Conservation (phyloP, 1,140 invertebrate genomes). For the Drosophila nebulosa region DNA sequence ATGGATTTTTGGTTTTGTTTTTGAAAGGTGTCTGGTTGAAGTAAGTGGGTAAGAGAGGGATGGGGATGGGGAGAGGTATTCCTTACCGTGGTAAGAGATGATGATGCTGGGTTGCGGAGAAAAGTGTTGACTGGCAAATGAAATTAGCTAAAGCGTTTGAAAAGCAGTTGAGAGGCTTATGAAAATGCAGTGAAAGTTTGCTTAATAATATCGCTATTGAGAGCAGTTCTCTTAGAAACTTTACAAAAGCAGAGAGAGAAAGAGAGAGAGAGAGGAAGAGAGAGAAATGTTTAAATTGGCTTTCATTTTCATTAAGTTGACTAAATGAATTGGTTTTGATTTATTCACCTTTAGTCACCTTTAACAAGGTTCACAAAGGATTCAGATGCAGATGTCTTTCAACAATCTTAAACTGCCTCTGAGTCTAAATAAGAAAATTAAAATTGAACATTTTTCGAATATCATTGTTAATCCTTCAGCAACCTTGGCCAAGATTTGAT, state of each 20-base stretch:
- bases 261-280: not conserved
- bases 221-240: not conserved
- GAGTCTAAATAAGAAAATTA: not conserved
- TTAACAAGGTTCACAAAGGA: no score
- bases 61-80: not conserved
- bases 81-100: not conserved
- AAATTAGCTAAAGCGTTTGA: not conserved
- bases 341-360: no score
- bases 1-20: conserved; percentile 54
- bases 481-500: not conserved
- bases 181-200: not conserved
- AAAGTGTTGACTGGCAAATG: not conserved
- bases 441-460: not conserved
- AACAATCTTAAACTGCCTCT: no score
- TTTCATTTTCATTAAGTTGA: not conserved
- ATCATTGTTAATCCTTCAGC: not conserved
- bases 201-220: not conserved
- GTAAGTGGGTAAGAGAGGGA: no score
- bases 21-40: conserved; percentile 31
- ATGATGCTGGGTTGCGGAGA: not conserved
- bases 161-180: not conserved
- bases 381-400: no score
- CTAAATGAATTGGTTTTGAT: no score
- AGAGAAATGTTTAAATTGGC: not conserved
- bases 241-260: not conserved